Conservation (phyloP, 1,140 invertebrate species). For the Pseudachorutes palmiensis region DNA sequence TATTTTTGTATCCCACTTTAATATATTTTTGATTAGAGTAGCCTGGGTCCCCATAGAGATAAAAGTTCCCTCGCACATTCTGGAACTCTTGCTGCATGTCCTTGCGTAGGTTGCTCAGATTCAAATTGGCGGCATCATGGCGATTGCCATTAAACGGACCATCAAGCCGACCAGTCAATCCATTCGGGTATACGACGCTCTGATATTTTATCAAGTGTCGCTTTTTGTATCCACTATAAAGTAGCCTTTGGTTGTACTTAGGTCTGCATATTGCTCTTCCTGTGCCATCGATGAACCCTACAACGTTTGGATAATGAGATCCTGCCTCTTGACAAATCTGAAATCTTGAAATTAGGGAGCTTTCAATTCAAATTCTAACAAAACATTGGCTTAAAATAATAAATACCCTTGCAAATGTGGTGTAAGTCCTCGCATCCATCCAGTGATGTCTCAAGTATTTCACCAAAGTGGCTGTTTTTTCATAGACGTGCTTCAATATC, state of each 20-base stretch:
- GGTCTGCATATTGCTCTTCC: constrained; percentile 4
- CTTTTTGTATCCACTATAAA: constrained; percentile 8
- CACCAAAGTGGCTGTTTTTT: neutral
- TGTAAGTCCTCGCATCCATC: neutral
- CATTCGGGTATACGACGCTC: constrained; percentile 7
- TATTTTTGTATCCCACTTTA: constrained; percentile 1
- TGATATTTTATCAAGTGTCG: neutral
- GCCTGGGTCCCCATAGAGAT: constrained; percentile 2
- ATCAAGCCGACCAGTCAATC: constrained; percentile 5
- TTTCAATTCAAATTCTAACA: neutral
- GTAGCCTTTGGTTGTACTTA: neutral
- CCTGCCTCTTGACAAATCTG: neutral
- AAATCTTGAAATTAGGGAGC: neutral
- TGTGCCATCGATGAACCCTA: constrained; percentile 15
- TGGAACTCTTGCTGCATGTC: neutral
- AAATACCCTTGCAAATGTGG: neutral
- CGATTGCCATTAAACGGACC: neutral
- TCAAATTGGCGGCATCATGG: neutral
- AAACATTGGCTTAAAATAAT: neutral
- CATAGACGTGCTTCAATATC: neutral
- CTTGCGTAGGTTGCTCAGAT: neutral
- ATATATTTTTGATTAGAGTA: constrained; percentile 9
- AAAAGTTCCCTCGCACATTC: neutral
- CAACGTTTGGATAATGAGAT: neutral
- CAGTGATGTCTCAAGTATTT: neutral